Base-by-base conservation (phyloP, 2,113 vertebrate species). In the Micronisus gabar region DNA sequence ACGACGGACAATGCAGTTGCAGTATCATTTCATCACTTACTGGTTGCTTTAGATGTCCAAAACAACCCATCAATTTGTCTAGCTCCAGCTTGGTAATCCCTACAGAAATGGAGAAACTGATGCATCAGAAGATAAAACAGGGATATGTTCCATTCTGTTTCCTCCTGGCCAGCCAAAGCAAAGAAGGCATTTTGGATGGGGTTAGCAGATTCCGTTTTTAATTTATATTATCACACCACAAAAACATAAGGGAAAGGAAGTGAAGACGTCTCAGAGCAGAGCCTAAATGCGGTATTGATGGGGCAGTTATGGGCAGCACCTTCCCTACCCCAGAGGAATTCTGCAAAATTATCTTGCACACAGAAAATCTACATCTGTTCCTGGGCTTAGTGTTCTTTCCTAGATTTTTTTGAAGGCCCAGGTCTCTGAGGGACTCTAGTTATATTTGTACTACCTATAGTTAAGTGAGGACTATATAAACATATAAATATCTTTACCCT, bases 1-100 rank as follows among this genome's bases (percentile, higher is more conserved):
- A 27, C 0, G 0, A 75, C 5, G 14, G 30, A n/a, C 9, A 68
- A 26, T 8, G 30, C 16, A 56, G 18, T 10, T 72, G 9, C 58
- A 70, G 8, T 32, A 70, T 25, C 15, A 47, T 58, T 88, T 84
- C 45, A 45, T 13, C 43, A 25, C 15, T 65, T 68, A 23, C 4
- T 81, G 7, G 6, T 38, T 97, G 84, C 81, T 96, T 94, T 95
- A 95, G 32, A 66, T 83, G 56, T 88, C 63, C 83, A 95, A 62
- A 93, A 72, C 90, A 53, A 1, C 5, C 8, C 18, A 48, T 30
- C 32, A 26, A 18, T 81, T 82, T 79, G 20, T 48, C 27, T 61
- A 55, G 13, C 20, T 73, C 15, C 32, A 70, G 21, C 32, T 70
- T 73, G 43, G 50, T 27, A 68, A 53, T 50, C 29, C 22, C 16